Evolutionary conservation across 2,797 vertebrate genomes (phyloP).

Genomic region (Peromyscus melanophrys): DNA sequence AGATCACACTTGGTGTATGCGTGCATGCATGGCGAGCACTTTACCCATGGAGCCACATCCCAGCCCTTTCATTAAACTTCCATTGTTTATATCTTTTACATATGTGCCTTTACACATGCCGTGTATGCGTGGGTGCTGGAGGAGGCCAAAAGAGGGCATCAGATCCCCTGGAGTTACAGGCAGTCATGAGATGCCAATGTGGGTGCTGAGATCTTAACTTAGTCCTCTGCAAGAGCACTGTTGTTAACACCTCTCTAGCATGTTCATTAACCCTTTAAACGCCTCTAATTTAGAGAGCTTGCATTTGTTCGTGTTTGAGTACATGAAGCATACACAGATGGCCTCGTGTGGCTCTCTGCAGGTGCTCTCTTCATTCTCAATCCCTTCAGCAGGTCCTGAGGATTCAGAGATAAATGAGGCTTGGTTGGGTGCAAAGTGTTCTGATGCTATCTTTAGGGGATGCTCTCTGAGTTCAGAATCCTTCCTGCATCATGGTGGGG

Average conservation of each 20-base stretch:
- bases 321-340: neutral
- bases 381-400: neutral
- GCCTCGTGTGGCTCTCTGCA: neutral
- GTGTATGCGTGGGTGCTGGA: neutral
- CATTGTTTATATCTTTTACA: neutral
- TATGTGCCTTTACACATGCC: neutral
- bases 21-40: accelerated
- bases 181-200: neutral
- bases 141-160: neutral
- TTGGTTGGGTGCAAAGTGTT: accelerated
- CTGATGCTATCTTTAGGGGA: neutral
- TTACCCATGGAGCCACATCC: too few species aligned
- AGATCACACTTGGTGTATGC: neutral
- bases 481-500: neutral
- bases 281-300: neutral
- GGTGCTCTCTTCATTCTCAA: neutral
- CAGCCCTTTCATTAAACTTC: neutral
- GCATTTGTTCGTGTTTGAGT: too few species aligned
- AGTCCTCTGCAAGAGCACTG: neutral
- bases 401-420: neutral
- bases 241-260: neutral
- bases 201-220: neutral
- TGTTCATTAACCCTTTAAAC: neutral
- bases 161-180: neutral
- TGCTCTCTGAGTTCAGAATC: neutral